Percentiles rank a stretch among this genome's conserved stretches.
phyloP scores from a whole-genome alignment of 2,113 vertebrate genomes.

The Carassius gibelio region DNA sequence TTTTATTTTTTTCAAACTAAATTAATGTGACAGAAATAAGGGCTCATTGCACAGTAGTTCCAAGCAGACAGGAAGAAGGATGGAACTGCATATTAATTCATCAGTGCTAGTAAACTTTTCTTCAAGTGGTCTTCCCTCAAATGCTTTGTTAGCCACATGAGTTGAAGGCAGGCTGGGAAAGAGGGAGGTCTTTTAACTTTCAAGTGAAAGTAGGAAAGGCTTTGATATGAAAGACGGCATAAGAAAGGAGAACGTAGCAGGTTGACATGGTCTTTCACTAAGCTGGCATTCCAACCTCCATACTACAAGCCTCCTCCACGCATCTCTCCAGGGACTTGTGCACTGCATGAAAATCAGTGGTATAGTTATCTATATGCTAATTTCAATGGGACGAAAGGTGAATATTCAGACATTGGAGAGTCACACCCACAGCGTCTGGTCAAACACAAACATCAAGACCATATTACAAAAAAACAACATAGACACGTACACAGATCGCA shows the following conservation, averaged over 20 bases:
- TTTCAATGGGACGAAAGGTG: slow-evolving; percentile 53
- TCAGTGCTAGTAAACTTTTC: slow-evolving; percentile 79
- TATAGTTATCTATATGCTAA: slow-evolving; percentile 59
- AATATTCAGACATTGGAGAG: slow-evolving; percentile 45
- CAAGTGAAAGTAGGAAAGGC: slow-evolving; percentile 7
- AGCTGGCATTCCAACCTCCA: slow-evolving; percentile 39
- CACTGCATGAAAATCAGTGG: slow-evolving; percentile 51
- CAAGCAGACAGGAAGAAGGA: slow-evolving; percentile 62
- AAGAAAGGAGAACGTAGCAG: slow-evolving; percentile 1
- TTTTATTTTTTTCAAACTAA: slow-evolving; percentile 65
- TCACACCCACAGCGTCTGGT: slow-evolving; percentile 43
- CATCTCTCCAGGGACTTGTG: slow-evolving; percentile 38
- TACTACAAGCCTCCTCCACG: slow-evolving; percentile 42
- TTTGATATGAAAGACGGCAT: slow-evolving; percentile 18
- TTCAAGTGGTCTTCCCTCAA: slow-evolving; percentile 71
- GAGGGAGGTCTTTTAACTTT: slow-evolving; percentile 26
- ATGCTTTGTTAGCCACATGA: slow-evolving; percentile 37
- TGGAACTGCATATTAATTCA: slow-evolving; percentile 79
- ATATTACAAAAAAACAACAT: slow-evolving; percentile 8
- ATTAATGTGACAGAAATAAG: slow-evolving; percentile 82
- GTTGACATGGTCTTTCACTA: slow-evolving; percentile 12
- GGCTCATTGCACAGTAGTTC: slow-evolving; percentile 78
- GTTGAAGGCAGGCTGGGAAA: slow-evolving; percentile 29
- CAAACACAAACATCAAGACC: slow-evolving; percentile 29
- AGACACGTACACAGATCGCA: neutral